These are phyloP conservation scores for Eutrigla gurnardus DNA, from an alignment of 2,797 vertebrate genomes.

Conservation along the genomic window DNA sequence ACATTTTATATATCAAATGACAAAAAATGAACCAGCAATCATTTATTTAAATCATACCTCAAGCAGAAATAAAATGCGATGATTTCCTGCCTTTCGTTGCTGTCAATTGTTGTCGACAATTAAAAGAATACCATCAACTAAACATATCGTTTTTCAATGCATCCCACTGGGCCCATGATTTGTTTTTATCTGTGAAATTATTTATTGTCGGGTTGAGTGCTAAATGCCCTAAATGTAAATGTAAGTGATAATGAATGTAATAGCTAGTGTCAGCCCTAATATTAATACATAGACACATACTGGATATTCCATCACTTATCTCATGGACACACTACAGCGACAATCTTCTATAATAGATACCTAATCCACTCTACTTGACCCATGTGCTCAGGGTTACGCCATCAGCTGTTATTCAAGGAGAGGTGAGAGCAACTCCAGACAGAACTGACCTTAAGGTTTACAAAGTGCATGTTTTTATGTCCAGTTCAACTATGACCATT, in stretches of 20 bases:
- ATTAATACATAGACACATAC: neutral
- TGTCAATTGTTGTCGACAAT: too few species aligned
- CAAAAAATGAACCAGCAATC: neutral
- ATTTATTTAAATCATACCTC: neutral
- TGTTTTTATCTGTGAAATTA: neutral
- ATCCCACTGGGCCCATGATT: neutral
- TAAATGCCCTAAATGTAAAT: neutral
- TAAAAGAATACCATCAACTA: too few species aligned
- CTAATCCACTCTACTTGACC: conserved; percentile 3
- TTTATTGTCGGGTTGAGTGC: neutral
- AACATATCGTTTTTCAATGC: too few species aligned
- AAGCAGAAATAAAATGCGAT: neutral
- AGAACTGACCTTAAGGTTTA: conserved; percentile 8
- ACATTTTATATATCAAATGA: neutral
- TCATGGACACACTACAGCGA: neutral
- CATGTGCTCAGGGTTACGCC: neutral
- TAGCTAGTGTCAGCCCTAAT: neutral
- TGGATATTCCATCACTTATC: neutral
- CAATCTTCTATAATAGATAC: neutral
- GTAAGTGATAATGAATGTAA: neutral
- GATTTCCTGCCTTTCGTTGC: neutral
- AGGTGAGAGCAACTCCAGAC: neutral
- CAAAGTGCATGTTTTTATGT: conserved; percentile 3
- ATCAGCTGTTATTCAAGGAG: conserved; percentile 9
- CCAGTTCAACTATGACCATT: conserved; percentile 2